Conservation (phyloP, 2,888 invertebrate species). For the Thysanoteuthis rhombus region DNA sequence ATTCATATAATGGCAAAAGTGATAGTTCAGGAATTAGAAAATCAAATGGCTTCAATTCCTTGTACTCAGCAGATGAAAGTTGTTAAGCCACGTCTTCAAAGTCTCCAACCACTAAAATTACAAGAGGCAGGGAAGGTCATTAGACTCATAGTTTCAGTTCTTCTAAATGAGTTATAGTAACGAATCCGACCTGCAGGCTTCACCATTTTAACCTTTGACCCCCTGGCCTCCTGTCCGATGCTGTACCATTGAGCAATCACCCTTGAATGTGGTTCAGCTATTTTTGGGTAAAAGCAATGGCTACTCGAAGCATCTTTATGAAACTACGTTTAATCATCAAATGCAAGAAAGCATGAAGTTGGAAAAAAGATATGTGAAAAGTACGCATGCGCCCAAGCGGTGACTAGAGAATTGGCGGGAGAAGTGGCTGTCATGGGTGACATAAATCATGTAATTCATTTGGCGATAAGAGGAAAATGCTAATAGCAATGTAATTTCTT, state of each 20-base stretch:
- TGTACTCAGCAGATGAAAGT: not conserved
- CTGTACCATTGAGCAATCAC: not conserved
- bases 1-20: not conserved
- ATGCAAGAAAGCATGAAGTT: not conserved
- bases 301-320: not conserved
- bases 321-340: not conserved
- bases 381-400: not conserved
- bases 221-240: not conserved
- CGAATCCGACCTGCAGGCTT: not conserved
- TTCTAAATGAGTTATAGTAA: not conserved
- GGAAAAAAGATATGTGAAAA: not conserved
- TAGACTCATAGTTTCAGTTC: not conserved
- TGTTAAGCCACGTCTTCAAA: not conserved
- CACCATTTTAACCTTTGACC: not conserved
- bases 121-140: not conserved
- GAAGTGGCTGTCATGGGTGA: slow-evolving; percentile 12
- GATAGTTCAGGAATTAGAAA: not conserved
- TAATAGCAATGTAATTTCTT: not conserved
- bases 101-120: not conserved
- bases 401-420: not conserved
- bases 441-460: slow-evolving; percentile 12
- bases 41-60: not conserved
- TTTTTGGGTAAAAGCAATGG: not conserved
- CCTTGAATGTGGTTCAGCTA: not conserved
- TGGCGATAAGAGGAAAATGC: not conserved